A percentile compares a stretch with the other conserved stretches of the same genome.
Evolutionary conservation across 92 coral and sea anemone genomes (phyloP).

Genomic region (Epizoanthus stellaris): DNA sequence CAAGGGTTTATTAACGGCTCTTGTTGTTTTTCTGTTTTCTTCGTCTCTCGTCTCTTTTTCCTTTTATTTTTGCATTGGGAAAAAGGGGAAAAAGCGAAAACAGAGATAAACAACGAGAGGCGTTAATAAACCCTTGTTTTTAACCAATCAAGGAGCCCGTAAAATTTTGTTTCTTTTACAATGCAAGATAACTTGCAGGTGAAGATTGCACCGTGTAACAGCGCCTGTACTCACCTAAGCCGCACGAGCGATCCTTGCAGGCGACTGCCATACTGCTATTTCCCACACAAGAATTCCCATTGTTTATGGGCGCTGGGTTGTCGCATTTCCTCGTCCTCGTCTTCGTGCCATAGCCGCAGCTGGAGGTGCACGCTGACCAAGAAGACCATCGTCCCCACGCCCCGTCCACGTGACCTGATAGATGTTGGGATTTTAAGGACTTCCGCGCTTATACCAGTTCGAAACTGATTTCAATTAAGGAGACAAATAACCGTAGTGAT

Average conservation of each 20-base stretch:
- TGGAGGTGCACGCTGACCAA: slow-evolving; percentile 79
- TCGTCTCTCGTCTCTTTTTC: too few relatives aligned
- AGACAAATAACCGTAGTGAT: too few relatives aligned
- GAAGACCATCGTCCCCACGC: slow-evolving; percentile 99
- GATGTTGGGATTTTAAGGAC: background rate
- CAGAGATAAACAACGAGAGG: background rate
- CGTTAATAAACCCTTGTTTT: background rate
- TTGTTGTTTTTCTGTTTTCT: too few relatives aligned
- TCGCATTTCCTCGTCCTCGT: slow-evolving; percentile 77
- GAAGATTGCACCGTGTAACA: background rate
- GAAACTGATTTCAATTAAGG: too few relatives aligned
- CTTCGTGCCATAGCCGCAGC: slow-evolving; percentile 78
- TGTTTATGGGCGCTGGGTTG: slow-evolving; percentile 77
- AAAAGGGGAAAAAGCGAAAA: background rate
- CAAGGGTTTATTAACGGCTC: too few relatives aligned
- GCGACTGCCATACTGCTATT: slow-evolving; percentile 48
- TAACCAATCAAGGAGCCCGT: background rate
- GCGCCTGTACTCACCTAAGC: slow-evolving; percentile 64
- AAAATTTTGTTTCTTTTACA: background rate
- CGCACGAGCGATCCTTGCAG: slow-evolving; percentile 80
- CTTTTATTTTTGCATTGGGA: too few relatives aligned
- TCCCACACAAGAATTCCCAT: slow-evolving; percentile 75
- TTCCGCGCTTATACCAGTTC: too few relatives aligned
- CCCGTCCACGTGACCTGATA: slow-evolving; percentile 81
- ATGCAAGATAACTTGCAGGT: background rate